Conservation (phyloP, 2,888 invertebrate species). For the Ochropleura plecta region DNA sequence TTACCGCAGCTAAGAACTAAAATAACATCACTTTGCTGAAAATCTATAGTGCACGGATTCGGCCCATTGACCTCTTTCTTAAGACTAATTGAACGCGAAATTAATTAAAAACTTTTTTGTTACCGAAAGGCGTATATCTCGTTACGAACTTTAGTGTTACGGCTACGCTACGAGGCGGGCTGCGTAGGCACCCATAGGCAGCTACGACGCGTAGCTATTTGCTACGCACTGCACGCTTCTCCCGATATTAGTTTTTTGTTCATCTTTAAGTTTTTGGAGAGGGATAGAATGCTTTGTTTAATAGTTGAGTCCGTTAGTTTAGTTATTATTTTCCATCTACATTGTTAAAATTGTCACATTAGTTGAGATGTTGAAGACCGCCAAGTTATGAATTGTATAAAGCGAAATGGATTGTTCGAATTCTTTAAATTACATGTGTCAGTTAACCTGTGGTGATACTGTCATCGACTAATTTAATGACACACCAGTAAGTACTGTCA, state of each 20-base stretch:
- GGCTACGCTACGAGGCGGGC: conserved; percentile 16
- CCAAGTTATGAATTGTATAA: background rate
- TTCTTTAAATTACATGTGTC: background rate
- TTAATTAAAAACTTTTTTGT: conserved; percentile 49
- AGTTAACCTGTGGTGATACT: background rate
- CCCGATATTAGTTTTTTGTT: conserved; percentile 79
- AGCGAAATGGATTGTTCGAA: background rate
- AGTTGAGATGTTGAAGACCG: background rate
- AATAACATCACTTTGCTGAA: conserved; percentile 37
- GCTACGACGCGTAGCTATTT: conserved; percentile 70
- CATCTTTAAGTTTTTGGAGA: conserved; percentile 69
- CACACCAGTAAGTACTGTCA: no score
- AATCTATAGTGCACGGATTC: conserved; percentile 44
- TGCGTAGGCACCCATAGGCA: conserved; percentile 64
- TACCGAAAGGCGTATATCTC: conserved; percentile 32
- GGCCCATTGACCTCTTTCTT: conserved; percentile 53
- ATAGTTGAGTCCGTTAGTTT: conserved; percentile 10
- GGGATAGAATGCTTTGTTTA: conserved; percentile 26
- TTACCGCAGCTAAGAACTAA: conserved; percentile 33
- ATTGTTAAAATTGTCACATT: background rate
- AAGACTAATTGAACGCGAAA: conserved; percentile 34
- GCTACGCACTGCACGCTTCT: conserved; percentile 77
- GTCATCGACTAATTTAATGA: background rate
- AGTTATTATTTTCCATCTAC: conserved; percentile 12
- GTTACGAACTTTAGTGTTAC: conserved; percentile 36